Evolutionary conservation across 2,888 invertebrate species (phyloP).

Genomic region (Archips crataeganus): DNA sequence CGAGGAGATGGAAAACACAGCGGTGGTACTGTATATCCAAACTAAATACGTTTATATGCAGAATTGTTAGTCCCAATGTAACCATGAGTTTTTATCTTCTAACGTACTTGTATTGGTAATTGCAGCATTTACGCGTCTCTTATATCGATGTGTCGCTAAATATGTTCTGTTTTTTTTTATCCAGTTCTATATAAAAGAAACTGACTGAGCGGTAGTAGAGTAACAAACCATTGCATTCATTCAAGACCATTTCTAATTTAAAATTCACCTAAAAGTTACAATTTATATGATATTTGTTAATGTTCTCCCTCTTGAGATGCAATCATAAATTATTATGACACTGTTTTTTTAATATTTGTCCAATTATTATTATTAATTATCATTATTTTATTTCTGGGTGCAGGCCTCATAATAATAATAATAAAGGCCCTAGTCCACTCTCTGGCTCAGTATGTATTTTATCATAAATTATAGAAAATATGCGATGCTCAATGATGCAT

Average conservation of each 20-base stretch:
- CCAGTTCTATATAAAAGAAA: background rate
- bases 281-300: background rate
- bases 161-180: background rate
- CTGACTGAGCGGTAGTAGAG: background rate
- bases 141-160: background rate
- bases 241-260: background rate
- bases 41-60: background rate
- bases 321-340: background rate
- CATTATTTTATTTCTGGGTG: background rate
- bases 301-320: background rate
- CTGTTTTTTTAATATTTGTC: background rate
- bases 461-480: slow-evolving; percentile 33
- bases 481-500: slow-evolving; percentile 61
- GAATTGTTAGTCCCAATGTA: background rate
- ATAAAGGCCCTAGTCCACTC: background rate
- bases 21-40: background rate
- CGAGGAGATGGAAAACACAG: background rate
- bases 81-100: background rate
- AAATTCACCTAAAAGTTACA: background rate
- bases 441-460: slow-evolving; percentile 5
- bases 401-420: background rate
- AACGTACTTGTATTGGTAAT: slow-evolving; percentile 10
- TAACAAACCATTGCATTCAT: background rate
- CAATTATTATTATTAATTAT: too few species aligned
- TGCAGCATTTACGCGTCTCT: background rate